Percentiles rank a stretch among this genome's conserved stretches.
These are phyloP conservation scores for Melanocharis versteri DNA, from an alignment of 2,113 vertebrate genomes.

Conservation along the genomic window DNA sequence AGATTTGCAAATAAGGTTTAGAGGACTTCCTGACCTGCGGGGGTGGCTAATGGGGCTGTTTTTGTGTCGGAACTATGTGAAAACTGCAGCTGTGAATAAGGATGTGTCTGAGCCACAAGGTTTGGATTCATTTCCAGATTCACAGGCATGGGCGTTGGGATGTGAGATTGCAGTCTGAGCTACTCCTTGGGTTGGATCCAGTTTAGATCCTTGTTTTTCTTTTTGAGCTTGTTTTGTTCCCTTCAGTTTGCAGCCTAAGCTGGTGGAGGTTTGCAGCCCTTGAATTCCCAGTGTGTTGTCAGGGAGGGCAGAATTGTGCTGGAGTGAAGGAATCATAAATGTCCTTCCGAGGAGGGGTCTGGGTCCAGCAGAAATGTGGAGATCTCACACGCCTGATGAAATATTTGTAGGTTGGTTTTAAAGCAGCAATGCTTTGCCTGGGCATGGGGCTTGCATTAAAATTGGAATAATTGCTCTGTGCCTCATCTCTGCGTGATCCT, in stretches of 20 bases:
- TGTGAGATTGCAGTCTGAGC: slow-evolving; percentile 12
- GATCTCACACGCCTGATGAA: accelerated
- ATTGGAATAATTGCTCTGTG: neutral
- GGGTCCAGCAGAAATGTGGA: neutral
- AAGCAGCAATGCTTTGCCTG: neutral
- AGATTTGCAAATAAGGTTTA: neutral
- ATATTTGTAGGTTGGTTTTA: neutral
- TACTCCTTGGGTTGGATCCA: slow-evolving; percentile 10
- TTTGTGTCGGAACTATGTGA: slow-evolving; percentile 4
- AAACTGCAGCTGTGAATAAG: slow-evolving; percentile 30
- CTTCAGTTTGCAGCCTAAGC: neutral
- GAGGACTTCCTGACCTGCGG: slow-evolving; percentile 6
- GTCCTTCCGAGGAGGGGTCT: neutral
- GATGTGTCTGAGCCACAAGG: slow-evolving; percentile 16
- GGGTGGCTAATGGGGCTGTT: slow-evolving; percentile 38
- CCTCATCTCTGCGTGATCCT: accelerated
- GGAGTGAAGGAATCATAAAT: neutral
- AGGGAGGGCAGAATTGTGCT: neutral
- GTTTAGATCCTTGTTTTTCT: neutral
- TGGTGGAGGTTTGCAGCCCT: neutral
- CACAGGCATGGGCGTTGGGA: slow-evolving; percentile 37
- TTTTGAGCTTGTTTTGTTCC: neutral
- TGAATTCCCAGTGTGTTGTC: accelerated
- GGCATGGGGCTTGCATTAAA: neutral
- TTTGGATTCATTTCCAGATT: slow-evolving; percentile 9